A percentile compares a stretch with the other conserved stretches of the same genome.
phyloP scores from a whole-genome alignment of 2,797 vertebrate species.

The Catostomus latipinnis region DNA sequence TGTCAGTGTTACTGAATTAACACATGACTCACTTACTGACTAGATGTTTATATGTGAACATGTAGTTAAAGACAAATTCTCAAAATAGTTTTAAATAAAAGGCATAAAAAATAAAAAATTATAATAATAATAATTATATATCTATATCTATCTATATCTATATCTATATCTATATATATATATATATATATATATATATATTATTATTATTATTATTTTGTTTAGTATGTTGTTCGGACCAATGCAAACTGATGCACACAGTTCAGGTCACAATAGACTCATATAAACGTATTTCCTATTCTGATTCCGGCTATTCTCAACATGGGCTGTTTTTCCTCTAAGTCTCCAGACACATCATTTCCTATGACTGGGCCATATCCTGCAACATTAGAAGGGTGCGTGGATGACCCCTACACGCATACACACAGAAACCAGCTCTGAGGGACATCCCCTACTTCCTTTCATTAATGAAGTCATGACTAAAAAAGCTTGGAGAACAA shows the following conservation, averaged over 20 bases:
- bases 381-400: constrained; percentile 65
- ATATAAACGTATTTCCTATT: constrained; percentile 59
- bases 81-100: too few species aligned
- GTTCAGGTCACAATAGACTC: constrained; percentile 31
- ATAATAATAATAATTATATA: neutral
- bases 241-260: neutral
- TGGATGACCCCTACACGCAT: constrained; percentile 42
- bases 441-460: constrained; percentile 61
- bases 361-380: constrained; percentile 74
- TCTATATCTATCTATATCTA: neutral
- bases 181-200: too few species aligned
- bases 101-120: neutral
- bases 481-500: constrained; percentile 58
- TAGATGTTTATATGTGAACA: neutral
- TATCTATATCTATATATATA: neutral
- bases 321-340: constrained; percentile 69
- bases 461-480: constrained; percentile 61
- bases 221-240: neutral
- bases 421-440: constrained; percentile 48
- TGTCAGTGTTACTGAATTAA: neutral
- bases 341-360: constrained; percentile 70
- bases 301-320: constrained; percentile 62
- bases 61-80: neutral
- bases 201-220: neutral
- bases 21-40: neutral